A percentile compares a stretch with the other conserved stretches of the same genome.
phyloP scores from a whole-genome alignment of 1,140 invertebrate species.

The Formica selysi region DNA sequence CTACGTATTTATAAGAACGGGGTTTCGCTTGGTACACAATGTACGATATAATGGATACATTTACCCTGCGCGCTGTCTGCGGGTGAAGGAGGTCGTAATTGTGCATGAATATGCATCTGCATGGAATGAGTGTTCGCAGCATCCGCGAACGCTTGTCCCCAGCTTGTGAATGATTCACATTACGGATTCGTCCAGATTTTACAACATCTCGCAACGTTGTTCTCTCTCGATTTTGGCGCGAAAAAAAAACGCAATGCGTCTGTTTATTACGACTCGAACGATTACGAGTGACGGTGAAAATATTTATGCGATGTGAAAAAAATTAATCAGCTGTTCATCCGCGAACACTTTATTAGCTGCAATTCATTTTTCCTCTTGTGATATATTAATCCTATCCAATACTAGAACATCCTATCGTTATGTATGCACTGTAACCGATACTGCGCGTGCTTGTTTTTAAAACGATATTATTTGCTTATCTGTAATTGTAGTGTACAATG shows the following conservation, averaged over 20 bases:
- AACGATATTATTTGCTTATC: constrained; percentile 49
- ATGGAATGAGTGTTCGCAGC: not conserved
- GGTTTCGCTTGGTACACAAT: not conserved
- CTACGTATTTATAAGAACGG: constrained; percentile 37
- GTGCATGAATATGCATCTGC: constrained; percentile 46
- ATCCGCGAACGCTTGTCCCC: not conserved
- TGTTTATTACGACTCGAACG: not conserved
- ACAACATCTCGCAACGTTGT: not conserved
- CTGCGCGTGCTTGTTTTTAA: constrained; percentile 27
- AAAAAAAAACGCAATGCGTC: not conserved
- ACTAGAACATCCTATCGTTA: not conserved
- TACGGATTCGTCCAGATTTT: not conserved
- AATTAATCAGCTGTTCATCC: constrained; percentile 8
- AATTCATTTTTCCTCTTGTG: not conserved
- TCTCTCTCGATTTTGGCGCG: not conserved
- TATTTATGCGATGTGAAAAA: not conserved
- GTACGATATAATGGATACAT: constrained; percentile 26
- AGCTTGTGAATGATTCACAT: constrained; percentile 10
- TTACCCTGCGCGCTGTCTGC: not conserved
- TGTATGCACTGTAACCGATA: not conserved
- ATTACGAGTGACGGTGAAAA: not conserved
- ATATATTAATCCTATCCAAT: no score
- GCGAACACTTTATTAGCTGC: not conserved
- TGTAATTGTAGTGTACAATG: constrained; percentile 11
- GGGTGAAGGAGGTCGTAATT: constrained; percentile 41